These are phyloP conservation scores for Festucalex cinctus DNA, from an alignment of 2,113 vertebrate species.

Conservation along the genomic window DNA sequence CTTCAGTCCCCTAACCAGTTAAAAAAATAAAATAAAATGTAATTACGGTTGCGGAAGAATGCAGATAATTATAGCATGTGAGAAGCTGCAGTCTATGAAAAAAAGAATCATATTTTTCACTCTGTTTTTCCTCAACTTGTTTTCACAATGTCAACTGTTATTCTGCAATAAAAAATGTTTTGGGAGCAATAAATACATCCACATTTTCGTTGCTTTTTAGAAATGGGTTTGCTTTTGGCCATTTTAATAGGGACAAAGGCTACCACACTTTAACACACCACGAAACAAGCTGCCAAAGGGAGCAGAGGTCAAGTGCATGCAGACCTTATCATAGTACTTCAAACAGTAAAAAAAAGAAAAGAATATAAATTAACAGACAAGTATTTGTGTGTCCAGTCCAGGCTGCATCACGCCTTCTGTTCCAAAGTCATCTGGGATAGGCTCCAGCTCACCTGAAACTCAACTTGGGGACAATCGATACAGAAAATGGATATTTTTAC, in stretches of 20 bases:
- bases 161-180: conserved; percentile 57
- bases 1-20: conserved; percentile 71
- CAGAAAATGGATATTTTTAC: too few relatives aligned
- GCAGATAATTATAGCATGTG: conserved; percentile 74
- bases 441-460: too few relatives aligned
- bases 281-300: too few relatives aligned
- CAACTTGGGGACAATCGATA: too few relatives aligned
- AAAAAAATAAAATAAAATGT: conserved; percentile 50
- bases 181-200: conserved; percentile 17
- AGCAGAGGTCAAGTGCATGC: too few relatives aligned
- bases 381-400: too few relatives aligned
- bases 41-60: conserved; percentile 71
- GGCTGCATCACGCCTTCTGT: too few relatives aligned
- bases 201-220: conserved; percentile 25
- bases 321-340: too few relatives aligned
- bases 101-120: conserved; percentile 59
- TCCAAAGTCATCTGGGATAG: too few relatives aligned
- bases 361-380: too few relatives aligned
- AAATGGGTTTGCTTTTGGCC: conserved; percentile 38
- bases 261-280: too few relatives aligned
- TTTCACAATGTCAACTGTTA: conserved; percentile 67
- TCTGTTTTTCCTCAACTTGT: conserved; percentile 59
- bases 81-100: conserved; percentile 60
- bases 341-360: too few relatives aligned
- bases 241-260: conserved; percentile 17